Evolutionary conservation across 1,140 invertebrate species (phyloP).

Genomic region (Drosophila tropicalis): DNA sequence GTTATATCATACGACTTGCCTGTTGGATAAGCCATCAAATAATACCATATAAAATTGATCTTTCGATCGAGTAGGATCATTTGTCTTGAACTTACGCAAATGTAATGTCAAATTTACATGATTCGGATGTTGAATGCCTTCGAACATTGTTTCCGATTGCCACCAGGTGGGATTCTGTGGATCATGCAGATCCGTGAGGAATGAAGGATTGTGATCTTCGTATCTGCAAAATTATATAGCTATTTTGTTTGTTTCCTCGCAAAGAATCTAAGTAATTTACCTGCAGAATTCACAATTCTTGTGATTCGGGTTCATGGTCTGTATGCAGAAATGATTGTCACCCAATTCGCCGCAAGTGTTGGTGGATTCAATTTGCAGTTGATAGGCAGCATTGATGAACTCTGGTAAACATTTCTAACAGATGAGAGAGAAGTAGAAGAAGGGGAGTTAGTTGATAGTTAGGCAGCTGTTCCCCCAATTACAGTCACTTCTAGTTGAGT

Average conservation of each 20-base stretch:
- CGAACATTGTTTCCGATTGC: conserved; percentile 98
- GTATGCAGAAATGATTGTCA: conserved; percentile 93
- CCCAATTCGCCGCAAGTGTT: conserved; percentile 96
- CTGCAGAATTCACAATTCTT: conserved; percentile 85
- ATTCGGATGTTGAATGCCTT: conserved; percentile 94
- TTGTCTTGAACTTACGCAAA: conserved; percentile 87
- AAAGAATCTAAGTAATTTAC: conserved; percentile 34
- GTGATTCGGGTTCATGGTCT: conserved; percentile 88
- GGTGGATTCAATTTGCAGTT: conserved; percentile 93
- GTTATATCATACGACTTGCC: conserved; percentile 99
- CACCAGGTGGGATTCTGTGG: conserved; percentile 97
- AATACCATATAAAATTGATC: not conserved
- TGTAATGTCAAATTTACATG: conserved; percentile 96
- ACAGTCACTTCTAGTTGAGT: too few species aligned
- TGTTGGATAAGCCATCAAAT: conserved; percentile 73
- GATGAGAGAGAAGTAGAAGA: not conserved
- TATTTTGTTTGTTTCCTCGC: too few species aligned
- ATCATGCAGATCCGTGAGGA: conserved; percentile 95
- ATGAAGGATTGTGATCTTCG: conserved; percentile 83
- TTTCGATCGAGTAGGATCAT: not conserved
- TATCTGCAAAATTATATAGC: conserved; percentile 35
- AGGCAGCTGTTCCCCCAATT: too few species aligned
- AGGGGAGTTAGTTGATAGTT: not conserved
- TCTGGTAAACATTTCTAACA: conserved; percentile 96
- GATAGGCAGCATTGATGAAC: conserved; percentile 98